These are phyloP conservation scores for Lepus europaeus DNA, from an alignment of 2,113 vertebrate species.

Conservation along the genomic window DNA sequence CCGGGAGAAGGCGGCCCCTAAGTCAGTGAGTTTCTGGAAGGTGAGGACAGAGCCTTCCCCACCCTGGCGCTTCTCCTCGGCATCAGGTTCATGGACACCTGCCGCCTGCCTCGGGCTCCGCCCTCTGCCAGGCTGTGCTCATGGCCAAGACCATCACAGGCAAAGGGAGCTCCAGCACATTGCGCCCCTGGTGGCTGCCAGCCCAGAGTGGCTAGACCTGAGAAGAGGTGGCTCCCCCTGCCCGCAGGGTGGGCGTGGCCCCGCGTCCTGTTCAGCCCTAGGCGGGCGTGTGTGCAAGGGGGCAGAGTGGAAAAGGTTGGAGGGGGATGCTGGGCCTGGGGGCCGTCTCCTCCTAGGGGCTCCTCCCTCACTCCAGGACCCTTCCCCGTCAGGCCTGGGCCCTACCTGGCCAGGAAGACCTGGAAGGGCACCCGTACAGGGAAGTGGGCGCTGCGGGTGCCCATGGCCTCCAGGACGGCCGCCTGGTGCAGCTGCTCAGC, in stretches of 20 bases:
- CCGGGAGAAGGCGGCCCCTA: background rate
- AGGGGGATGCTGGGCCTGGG: background rate
- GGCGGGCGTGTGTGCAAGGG: background rate
- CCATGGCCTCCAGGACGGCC: slow-evolving; percentile 92
- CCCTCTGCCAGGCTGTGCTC: background rate
- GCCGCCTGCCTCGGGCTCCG: background rate
- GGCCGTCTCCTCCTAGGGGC: too few relatives aligned
- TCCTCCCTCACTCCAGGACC: background rate
- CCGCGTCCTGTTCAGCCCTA: background rate
- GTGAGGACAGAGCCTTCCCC: background rate
- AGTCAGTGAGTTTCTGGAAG: background rate
- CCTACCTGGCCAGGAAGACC: slow-evolving; percentile 91
- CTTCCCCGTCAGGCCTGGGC: background rate
- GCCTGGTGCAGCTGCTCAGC: slow-evolving; percentile 91
- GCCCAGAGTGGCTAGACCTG: too few relatives aligned
- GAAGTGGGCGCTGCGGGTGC: slow-evolving; percentile 91
- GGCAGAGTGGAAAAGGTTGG: background rate
- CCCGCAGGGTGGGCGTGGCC: background rate
- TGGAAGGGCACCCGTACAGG: slow-evolving; percentile 90
- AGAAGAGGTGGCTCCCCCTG: background rate
- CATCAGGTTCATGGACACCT: background rate
- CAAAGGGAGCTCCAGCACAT: background rate
- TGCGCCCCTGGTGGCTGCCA: too few relatives aligned
- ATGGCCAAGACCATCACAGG: background rate
- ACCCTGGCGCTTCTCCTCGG: background rate